Conservation (phyloP, 2,888 invertebrate species). For the Hoplodrina ambigua region DNA sequence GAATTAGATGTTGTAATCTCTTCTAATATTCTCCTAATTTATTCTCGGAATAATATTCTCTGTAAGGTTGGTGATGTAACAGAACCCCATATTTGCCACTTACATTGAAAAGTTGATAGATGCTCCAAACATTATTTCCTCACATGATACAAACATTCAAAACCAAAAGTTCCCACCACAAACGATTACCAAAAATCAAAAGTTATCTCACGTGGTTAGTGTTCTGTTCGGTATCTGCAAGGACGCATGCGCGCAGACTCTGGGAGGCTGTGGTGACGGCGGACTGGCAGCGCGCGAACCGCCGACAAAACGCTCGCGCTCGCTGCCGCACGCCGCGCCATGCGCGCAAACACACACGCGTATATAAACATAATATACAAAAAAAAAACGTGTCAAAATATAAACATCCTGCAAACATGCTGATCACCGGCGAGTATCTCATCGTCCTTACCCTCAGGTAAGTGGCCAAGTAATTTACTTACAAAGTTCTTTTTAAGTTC, state of each 20-base stretch:
- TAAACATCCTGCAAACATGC: constrained; percentile 41
- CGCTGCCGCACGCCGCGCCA: constrained; percentile 69
- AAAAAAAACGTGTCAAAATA: constrained; percentile 37
- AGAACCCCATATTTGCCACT: not conserved
- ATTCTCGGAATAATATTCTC: not conserved
- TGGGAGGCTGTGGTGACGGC: constrained; percentile 61
- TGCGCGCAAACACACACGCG: constrained; percentile 73
- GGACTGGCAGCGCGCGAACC: constrained; percentile 67
- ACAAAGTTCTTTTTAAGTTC: constrained; percentile 32
- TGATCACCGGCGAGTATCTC: constrained; percentile 25
- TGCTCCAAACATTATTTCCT: not conserved
- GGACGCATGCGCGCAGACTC: constrained; percentile 74
- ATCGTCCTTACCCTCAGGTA: constrained; percentile 41
- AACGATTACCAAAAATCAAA: constrained; percentile 38
- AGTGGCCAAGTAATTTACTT: constrained; percentile 34
- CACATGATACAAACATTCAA: constrained; percentile 2
- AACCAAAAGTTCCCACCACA: constrained; percentile 25
- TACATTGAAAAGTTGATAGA: not conserved
- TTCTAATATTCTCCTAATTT: not conserved
- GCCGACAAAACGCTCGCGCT: constrained; percentile 72
- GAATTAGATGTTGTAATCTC: not conserved
- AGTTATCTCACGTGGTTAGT: constrained; percentile 59
- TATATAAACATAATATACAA: constrained; percentile 55
- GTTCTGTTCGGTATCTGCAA: constrained; percentile 41
- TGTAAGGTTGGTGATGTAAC: not conserved